phyloP scores from a whole-genome alignment of 2,113 vertebrate genomes.

The Callipepla californica region DNA sequence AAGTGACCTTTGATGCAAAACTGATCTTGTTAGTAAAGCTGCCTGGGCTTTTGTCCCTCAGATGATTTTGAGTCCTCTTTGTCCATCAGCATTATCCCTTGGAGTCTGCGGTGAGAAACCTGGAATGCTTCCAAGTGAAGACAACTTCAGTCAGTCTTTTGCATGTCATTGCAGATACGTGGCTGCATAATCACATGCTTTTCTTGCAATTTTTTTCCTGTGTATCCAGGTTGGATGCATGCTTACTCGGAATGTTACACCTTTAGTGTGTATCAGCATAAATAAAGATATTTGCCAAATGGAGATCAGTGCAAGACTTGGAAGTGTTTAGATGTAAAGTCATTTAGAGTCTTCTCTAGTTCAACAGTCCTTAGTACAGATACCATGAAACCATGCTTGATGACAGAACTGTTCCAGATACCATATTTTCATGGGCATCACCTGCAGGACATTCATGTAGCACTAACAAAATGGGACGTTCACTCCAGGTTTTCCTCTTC shows the following conservation, averaged over 20 bases:
- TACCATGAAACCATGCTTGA: neutral
- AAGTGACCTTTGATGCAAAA: slow-evolving; percentile 2
- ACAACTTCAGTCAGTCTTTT: neutral
- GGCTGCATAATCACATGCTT: neutral
- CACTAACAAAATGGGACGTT: neutral
- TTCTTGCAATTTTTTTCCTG: neutral
- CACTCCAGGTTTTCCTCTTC: neutral
- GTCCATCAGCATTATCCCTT: neutral
- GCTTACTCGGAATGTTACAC: neutral
- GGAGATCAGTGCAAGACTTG: neutral
- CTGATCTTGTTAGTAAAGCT: neutral
- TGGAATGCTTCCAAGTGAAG: neutral
- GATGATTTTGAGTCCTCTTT: neutral
- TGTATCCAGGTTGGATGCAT: neutral
- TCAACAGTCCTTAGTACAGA: neutral
- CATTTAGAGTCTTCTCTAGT: neutral
- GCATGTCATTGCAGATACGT: accelerated
- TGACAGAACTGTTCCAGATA: neutral
- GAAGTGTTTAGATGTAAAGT: neutral
- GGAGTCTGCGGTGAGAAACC: accelerated
- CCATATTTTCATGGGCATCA: neutral
- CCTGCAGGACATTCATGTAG: neutral
- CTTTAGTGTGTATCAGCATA: neutral
- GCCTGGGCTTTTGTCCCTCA: neutral
- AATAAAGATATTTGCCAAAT: neutral